These are phyloP conservation scores for Acrobasis repandana DNA, from an alignment of 2,888 invertebrate genomes.

Conservation along the genomic window DNA sequence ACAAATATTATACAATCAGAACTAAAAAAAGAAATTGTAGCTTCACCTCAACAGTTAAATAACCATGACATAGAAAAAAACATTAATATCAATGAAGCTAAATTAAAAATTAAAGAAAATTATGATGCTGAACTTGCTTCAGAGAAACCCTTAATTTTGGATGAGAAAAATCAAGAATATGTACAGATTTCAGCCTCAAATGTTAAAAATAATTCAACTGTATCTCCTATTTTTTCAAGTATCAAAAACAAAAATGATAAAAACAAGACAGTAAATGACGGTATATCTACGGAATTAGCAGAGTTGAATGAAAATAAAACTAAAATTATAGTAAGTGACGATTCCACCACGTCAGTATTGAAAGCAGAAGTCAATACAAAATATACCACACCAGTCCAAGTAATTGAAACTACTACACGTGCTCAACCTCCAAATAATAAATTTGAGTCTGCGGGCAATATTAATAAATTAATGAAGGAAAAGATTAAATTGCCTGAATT, in stretches of 20 bases:
- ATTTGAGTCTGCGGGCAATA: conserved; percentile 32
- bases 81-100: conserved; percentile 25
- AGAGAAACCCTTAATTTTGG: background rate
- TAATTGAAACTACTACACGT: conserved; percentile 3
- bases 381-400: background rate
- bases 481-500: conserved; percentile 46
- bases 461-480: conserved; percentile 32
- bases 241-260: background rate
- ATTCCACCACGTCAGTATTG: background rate
- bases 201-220: conserved; percentile 24
- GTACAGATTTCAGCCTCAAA: conserved; percentile 43
- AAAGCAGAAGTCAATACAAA: background rate
- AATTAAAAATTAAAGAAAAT: conserved; percentile 1
- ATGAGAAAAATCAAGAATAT: conserved; percentile 38
- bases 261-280: background rate
- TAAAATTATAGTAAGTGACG: background rate
- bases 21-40: conserved; percentile 26
- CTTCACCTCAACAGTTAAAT: conserved; percentile 25
- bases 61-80: conserved; percentile 28
- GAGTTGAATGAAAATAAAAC: conserved; percentile 4
- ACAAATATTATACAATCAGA: conserved; percentile 25
- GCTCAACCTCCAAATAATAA: conserved; percentile 36
- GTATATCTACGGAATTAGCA: background rate
- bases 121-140: background rate
- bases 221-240: conserved; percentile 19